These are phyloP conservation scores for Octonoba sinensis DNA, from an alignment of 2,888 invertebrate genomes.

Conservation along the genomic window DNA sequence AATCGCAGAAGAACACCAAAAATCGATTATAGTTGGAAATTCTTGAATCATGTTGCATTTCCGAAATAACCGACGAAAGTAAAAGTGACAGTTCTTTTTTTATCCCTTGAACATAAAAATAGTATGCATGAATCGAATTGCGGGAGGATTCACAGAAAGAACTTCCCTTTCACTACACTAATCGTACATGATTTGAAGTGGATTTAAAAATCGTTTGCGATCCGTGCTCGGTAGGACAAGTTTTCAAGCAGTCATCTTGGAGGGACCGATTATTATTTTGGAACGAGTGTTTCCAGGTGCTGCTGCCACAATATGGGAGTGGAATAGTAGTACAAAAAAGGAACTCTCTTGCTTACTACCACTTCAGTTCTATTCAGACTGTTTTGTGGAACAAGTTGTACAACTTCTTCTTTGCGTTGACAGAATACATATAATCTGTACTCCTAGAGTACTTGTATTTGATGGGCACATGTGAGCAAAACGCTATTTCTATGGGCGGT, in stretches of 20 bases:
- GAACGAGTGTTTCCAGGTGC: constrained; percentile 53
- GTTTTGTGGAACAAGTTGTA: constrained; percentile 23
- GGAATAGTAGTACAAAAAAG: constrained; percentile 31
- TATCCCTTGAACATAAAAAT: too few relatives aligned
- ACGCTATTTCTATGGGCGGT: not conserved
- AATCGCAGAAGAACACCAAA: too few relatives aligned
- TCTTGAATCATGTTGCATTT: not conserved
- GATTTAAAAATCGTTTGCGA: constrained; percentile 29
- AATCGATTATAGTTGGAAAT: too few relatives aligned
- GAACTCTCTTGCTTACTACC: constrained; percentile 20
- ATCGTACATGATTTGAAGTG: constrained; percentile 2
- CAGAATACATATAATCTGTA: constrained; percentile 25
- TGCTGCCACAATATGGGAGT: constrained; percentile 24
- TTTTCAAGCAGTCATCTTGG: constrained; percentile 29
- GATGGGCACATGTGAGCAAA: constrained; percentile 20
- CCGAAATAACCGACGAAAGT: not conserved
- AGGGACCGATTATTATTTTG: constrained; percentile 17
- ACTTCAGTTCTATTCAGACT: constrained; percentile 22
- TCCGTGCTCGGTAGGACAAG: constrained; percentile 9
- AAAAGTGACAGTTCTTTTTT: not conserved
- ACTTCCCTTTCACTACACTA: constrained; percentile 20
- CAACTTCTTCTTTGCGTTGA: constrained; percentile 3
- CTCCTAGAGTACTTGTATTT: not conserved
- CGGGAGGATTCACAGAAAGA: constrained; percentile 14
- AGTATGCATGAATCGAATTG: constrained; percentile 19